Evolutionary conservation across 2,113 vertebrate species (phyloP).

Genomic region (Leuciscus idus): DNA sequence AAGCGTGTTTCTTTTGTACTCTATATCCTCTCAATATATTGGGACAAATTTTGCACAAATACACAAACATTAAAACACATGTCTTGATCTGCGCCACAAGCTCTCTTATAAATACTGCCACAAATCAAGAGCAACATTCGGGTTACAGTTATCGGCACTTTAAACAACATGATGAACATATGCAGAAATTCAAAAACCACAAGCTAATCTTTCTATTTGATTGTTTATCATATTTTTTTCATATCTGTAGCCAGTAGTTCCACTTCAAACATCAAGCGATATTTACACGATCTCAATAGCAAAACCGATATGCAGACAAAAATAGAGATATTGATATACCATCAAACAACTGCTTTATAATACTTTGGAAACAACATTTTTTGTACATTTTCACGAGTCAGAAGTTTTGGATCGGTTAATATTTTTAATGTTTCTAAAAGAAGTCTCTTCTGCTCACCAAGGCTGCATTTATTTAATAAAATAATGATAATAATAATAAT

Average conservation of each 20-base stretch:
- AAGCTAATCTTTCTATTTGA: constrained; percentile 21
- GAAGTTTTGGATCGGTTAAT: too few species aligned
- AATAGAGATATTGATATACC: constrained; percentile 46
- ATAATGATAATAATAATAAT: too few species aligned
- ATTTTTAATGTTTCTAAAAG: too few species aligned
- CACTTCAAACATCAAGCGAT: constrained; percentile 66
- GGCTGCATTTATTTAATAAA: too few species aligned
- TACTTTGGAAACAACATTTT: background rate
- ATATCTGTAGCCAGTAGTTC: constrained; percentile 69
- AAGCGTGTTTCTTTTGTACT: background rate
- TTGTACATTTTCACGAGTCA: background rate
- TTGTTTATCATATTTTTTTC: constrained; percentile 63
- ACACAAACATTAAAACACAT: constrained; percentile 32
- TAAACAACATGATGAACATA: background rate
- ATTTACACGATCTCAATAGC: constrained; percentile 60
- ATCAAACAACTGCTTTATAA: constrained; percentile 33
- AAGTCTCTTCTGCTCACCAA: too few species aligned
- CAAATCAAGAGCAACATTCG: background rate
- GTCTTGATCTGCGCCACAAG: background rate
- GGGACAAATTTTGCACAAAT: constrained; percentile 7
- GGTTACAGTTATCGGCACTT: constrained; percentile 1
- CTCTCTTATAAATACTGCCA: constrained; percentile 16
- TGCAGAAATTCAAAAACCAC: background rate
- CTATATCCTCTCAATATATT: background rate
- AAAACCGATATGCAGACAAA: constrained; percentile 59